Evolutionary conservation across 2,888 invertebrate genomes (phyloP).

Genomic region (Spodoptera exigua): DNA sequence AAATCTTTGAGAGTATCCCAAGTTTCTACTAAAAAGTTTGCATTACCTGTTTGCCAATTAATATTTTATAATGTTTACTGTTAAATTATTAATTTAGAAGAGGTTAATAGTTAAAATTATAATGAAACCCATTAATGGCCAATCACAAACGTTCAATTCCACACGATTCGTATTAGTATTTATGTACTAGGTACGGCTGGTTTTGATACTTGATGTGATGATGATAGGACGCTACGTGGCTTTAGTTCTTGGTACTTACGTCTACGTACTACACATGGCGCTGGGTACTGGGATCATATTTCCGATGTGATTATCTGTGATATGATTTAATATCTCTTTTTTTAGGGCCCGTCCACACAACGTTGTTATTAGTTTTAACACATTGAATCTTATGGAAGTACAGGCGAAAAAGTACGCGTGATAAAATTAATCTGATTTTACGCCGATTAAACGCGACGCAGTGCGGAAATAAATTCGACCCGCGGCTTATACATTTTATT

Average conservation of each 20-base stretch:
- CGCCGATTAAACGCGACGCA: too few species aligned
- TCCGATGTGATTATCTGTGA: conserved; percentile 2
- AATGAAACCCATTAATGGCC: conserved; percentile 43
- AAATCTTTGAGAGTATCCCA: background rate
- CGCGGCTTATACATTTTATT: too few species aligned
- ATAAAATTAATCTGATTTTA: too few species aligned
- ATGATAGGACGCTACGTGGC: conserved; percentile 16
- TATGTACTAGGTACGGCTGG: conserved; percentile 22
- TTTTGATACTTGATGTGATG: conserved; percentile 31
- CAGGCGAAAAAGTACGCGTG: too few species aligned
- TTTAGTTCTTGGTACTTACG: conserved; percentile 24
- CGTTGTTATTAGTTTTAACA: background rate
- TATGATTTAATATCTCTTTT: background rate
- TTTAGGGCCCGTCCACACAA: too few species aligned
- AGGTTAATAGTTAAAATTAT: conserved; percentile 41
- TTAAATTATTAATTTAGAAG: conserved; percentile 33
- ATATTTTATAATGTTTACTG: conserved; percentile 53
- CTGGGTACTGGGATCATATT: conserved; percentile 23
- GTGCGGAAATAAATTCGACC: too few species aligned
- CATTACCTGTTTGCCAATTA: conserved; percentile 35
- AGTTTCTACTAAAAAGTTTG: conserved; percentile 9
- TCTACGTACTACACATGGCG: background rate
- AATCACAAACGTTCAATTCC: conserved; percentile 38
- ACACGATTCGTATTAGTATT: conserved; percentile 48
- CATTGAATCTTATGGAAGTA: too few species aligned